Conservation (phyloP, 2,113 vertebrate genomes). For the Aramus guarauna region DNA sequence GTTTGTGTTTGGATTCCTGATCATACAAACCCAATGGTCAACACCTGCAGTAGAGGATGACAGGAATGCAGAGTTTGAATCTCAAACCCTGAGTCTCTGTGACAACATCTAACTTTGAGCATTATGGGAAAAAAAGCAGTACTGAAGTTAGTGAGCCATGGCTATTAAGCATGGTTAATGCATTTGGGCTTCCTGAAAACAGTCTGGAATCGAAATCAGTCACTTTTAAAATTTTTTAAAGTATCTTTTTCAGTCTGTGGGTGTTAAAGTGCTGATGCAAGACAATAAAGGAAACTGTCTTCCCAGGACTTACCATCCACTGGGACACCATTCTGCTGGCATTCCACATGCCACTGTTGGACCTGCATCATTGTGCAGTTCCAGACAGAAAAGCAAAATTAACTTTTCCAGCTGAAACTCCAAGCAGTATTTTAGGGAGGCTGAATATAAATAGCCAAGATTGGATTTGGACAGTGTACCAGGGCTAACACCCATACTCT, state of each 20-base stretch:
- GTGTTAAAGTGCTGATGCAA: background rate
- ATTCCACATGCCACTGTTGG: background rate
- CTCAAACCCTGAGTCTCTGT: background rate
- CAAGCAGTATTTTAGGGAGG: conserved; percentile 20
- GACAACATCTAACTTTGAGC: background rate
- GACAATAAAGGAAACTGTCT: background rate
- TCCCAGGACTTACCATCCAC: background rate
- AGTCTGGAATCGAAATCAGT: background rate
- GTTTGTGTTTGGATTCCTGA: background rate
- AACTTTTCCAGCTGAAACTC: conserved; percentile 33
- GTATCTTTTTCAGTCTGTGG: background rate
- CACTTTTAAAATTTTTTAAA: background rate
- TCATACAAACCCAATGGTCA: background rate
- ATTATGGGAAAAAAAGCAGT: background rate
- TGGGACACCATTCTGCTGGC: background rate
- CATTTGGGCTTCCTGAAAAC: background rate
- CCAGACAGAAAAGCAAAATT: conserved; percentile 7
- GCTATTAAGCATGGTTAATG: background rate
- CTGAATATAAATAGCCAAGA: background rate
- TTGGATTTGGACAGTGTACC: background rate
- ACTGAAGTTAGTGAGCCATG: background rate
- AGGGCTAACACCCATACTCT: conserved; percentile 27
- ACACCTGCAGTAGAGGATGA: background rate
- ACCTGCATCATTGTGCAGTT: background rate
- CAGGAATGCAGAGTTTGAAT: background rate